Conservation (phyloP, 1,140 invertebrate species). For the Drosophila ficusphila region DNA sequence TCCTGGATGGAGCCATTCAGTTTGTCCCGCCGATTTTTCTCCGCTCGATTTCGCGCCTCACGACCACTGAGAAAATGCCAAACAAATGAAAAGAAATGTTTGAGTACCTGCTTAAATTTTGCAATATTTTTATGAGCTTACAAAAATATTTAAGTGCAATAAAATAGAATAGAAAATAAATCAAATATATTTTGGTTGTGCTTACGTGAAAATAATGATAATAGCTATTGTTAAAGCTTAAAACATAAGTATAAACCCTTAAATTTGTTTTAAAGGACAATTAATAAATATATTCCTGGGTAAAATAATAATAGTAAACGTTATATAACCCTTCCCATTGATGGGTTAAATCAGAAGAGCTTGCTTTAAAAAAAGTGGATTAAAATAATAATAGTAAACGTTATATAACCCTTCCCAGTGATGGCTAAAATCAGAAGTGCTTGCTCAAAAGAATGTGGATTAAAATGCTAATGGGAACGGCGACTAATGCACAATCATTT, state of each 20-base stretch:
- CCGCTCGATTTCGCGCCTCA: constrained; percentile 92
- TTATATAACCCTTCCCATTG: no score
- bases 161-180: no score
- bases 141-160: no score
- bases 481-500: background rate
- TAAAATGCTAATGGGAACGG: background rate
- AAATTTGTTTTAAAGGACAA: no score
- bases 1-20: constrained; percentile 94
- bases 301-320: background rate
- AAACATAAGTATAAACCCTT: no score
- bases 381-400: background rate
- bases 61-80: constrained; percentile 88
- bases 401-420: no score
- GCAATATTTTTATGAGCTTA: no score
- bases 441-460: background rate
- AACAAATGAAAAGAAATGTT: background rate
- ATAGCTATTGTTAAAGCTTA: no score
- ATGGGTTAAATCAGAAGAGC: background rate
- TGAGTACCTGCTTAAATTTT: background rate
- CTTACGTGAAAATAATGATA: no score
- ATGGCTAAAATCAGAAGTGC: background rate
- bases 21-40: constrained; percentile 95
- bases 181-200: no score
- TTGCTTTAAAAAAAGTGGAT: no score
- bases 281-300: no score